Conservation (phyloP, 2,797 vertebrate genomes). For the Macroramphosus scolopax region DNA sequence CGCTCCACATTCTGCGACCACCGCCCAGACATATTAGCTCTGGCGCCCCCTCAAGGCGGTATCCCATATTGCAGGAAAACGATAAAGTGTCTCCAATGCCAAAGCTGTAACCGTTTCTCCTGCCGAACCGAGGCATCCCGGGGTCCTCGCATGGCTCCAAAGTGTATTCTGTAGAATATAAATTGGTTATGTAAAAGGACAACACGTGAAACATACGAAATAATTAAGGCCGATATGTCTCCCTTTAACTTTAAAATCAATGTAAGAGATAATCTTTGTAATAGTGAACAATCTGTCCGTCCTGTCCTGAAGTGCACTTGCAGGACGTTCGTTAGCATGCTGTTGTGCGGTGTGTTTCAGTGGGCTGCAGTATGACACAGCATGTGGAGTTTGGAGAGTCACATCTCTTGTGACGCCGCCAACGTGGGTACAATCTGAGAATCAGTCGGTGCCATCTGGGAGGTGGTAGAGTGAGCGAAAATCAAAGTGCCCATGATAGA, state of each 20-base stretch:
- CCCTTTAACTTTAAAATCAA: slow-evolving; percentile 13
- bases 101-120: slow-evolving; percentile 85
- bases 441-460: slow-evolving; percentile 53
- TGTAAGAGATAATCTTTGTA: too few species aligned
- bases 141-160: slow-evolving; percentile 96
- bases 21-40: slow-evolving; percentile 94
- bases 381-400: slow-evolving; percentile 37
- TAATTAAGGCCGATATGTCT: too few species aligned
- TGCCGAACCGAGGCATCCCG: slow-evolving; percentile 86
- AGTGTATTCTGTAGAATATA: slow-evolving; percentile 85
- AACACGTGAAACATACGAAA: too few species aligned
- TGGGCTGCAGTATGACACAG: slow-evolving; percentile 26
- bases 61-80: slow-evolving; percentile 90
- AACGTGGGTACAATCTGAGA: slow-evolving; percentile 42
- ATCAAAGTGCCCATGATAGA: too few species aligned
- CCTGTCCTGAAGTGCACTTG: slow-evolving; percentile 12
- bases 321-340: slow-evolving; percentile 23
- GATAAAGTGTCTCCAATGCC: slow-evolving; percentile 88
- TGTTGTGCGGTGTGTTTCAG: slow-evolving; percentile 36
- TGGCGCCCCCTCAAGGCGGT: slow-evolving; percentile 89
- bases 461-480: slow-evolving; percentile 26
- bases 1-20: slow-evolving; percentile 96
- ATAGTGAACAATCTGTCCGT: too few species aligned
- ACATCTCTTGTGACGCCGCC: slow-evolving; percentile 48
- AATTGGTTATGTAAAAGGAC: too few species aligned